Evolutionary conservation across 2,888 invertebrate genomes (phyloP), one percentile per base, ranked within the genome.

Genomic region (Subacronicta megacephala): DNA sequence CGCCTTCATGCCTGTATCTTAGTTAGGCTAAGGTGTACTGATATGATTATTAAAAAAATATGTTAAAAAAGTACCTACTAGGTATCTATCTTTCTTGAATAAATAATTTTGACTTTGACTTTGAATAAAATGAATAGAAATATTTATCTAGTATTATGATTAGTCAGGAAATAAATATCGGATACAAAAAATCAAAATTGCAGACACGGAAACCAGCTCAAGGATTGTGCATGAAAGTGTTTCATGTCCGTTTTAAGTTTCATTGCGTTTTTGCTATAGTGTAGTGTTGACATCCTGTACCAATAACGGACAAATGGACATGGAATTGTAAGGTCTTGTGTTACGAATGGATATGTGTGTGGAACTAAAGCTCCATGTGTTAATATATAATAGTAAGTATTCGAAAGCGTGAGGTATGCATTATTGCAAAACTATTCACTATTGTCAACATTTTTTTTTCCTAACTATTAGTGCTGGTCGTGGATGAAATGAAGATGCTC

Each of bases 181-280:
- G 53, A 67, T 59, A 57, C 57, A 56, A 58, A 61, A 50, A 46
- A 56, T 61, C 51, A 42, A 75, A 75, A 68, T 52, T 63, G 45
- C 49, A 52, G 37, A 58, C 43, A 67, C 76, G 72, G 72, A 73
- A 69, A 66, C 35, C 42, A 49, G 44, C 71, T 66, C 77, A 75
- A 75, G 74, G 77, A 61, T 64, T 49, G 16, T 40, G 35, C 53
- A 46, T 38, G 71, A 74, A 76, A 76, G 70, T 58, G 23, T 20
- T 20, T 62, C 17, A 29, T 35, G 47, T 40, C 36, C 17, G 49
- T 44, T 59, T 36, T 17, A 12, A 5, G 9, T 42, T 67, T 6
- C 60, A 54, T 54, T 62, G 54, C 31, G 20, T 42, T 56, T n/a
- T 54, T 46, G 17, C 17, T 49, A 56, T 17, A 23, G 26, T 4